phyloP scores from a whole-genome alignment of 1,140 invertebrate genomes.

The Magallana angulata region DNA sequence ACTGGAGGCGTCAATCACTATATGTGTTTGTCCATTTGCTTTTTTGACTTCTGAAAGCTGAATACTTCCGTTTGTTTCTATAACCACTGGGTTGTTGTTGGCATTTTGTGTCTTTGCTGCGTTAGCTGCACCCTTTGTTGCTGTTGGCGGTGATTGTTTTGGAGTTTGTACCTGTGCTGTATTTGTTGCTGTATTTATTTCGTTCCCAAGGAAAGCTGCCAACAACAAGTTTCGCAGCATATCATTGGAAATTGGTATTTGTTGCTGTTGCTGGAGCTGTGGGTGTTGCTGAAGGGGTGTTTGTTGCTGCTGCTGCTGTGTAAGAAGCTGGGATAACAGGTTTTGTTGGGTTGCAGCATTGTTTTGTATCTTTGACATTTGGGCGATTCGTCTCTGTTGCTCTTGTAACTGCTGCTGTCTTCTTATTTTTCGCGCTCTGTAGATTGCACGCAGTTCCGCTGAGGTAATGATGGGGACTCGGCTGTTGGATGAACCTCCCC shows the following conservation, averaged over 20 bases:
- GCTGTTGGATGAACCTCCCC: not conserved
- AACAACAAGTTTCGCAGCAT: not conserved
- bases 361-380: not conserved
- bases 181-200: not conserved
- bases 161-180: not conserved
- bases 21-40: conserved; percentile 18
- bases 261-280: not conserved
- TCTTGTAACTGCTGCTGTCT: not conserved
- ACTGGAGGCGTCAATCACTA: not conserved
- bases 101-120: not conserved
- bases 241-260: not conserved
- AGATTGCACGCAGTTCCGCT: conserved; percentile 5
- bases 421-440: conserved; percentile 3
- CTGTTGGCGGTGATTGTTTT: not conserved
- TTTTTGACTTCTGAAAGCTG: conserved; percentile 8
- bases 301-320: not conserved
- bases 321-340: not conserved
- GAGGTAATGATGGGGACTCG: not conserved
- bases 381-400: not conserved
- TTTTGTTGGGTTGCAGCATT: not conserved
- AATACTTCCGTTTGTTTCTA: conserved; percentile 19
- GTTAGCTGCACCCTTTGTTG: not conserved
- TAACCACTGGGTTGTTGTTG: conserved; percentile 2
- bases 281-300: not conserved
- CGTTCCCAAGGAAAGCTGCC: not conserved